Evolutionary conservation across 2,113 vertebrate genomes (phyloP).

Genomic region (Amia ocellicauda): DNA sequence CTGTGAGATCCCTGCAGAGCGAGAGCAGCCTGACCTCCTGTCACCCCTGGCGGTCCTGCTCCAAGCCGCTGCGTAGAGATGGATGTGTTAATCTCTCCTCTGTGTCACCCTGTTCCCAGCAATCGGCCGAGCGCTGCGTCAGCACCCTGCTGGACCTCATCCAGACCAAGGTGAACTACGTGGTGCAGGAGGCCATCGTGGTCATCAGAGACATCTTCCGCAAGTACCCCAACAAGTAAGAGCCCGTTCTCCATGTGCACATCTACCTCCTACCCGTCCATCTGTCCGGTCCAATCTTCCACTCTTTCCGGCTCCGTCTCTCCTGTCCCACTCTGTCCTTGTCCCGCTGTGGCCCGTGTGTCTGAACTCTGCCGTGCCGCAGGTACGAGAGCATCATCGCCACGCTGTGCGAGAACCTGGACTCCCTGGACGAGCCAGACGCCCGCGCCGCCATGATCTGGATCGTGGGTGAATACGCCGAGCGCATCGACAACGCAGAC

Average conservation of each 20-base stretch:
- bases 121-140: conserved; percentile 97
- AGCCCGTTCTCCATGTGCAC: conserved; percentile 1
- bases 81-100: no score
- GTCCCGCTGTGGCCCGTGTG: not conserved
- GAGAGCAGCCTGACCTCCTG: not conserved
- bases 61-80: not conserved
- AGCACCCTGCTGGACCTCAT: conserved; percentile 95
- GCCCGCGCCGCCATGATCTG: conserved; percentile 98
- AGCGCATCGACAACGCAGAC: conserved; percentile 96
- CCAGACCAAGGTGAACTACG: conserved; percentile 98
- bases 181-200: conserved; percentile 94
- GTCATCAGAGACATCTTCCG: conserved; percentile 97
- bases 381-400: conserved; percentile 99
- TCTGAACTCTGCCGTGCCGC: not conserved
- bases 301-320: not conserved
- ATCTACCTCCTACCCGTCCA: not conserved
- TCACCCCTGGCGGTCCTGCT: not conserved
- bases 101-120: conserved; percentile 71
- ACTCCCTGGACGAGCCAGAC: conserved; percentile 94
- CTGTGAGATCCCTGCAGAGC: not conserved
- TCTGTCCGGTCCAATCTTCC: not conserved
- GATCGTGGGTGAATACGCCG: conserved; percentile 98
- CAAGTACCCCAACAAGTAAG: conserved; percentile 97
- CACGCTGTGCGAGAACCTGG: conserved; percentile 94
- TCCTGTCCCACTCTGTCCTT: not conserved